Evolutionary conservation across 1,140 invertebrate genomes (phyloP).

Genomic region (Pseudomyrmex pallidus): DNA sequence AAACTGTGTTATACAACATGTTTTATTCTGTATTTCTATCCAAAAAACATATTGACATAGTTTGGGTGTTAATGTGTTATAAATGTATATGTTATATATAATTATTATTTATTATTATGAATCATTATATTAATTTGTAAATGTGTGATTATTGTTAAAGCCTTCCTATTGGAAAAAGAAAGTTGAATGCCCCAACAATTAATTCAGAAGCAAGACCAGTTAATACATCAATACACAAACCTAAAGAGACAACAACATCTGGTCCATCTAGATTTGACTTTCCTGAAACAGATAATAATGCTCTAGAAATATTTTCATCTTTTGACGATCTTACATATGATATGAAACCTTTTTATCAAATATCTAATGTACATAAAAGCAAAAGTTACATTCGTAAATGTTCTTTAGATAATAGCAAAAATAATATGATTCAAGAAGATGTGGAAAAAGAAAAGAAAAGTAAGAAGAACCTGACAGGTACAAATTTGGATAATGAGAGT

Average conservation of each 20-base stretch:
- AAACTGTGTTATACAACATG: no score
- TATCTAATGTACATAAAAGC: constrained; percentile 78
- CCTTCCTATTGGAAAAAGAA: constrained; percentile 86
- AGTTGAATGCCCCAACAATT: constrained; percentile 77
- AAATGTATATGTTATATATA: not conserved
- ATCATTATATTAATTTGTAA: not conserved
- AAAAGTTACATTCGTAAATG: constrained; percentile 57
- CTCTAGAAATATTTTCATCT: constrained; percentile 86
- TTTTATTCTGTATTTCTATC: no score
- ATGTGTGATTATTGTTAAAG: constrained; percentile 66
- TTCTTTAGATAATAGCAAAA: constrained; percentile 64
- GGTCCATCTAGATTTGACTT: constrained; percentile 90
- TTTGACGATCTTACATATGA: constrained; percentile 90
- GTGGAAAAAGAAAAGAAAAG: constrained; percentile 85
- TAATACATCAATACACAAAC: constrained; percentile 42
- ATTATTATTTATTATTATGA: not conserved
- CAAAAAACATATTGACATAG: no score
- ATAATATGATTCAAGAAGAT: constrained; percentile 82
- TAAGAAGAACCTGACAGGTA: constrained; percentile 77
- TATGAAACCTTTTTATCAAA: constrained; percentile 87
- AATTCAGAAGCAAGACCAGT: constrained; percentile 73
- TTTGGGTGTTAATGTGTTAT: no score
- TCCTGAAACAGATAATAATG: constrained; percentile 88
- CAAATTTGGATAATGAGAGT: constrained; percentile 85
- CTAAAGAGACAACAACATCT: constrained; percentile 83